phyloP scores from a whole-genome alignment of 1,140 invertebrate genomes.

The Caenorhabditis latens region DNA sequence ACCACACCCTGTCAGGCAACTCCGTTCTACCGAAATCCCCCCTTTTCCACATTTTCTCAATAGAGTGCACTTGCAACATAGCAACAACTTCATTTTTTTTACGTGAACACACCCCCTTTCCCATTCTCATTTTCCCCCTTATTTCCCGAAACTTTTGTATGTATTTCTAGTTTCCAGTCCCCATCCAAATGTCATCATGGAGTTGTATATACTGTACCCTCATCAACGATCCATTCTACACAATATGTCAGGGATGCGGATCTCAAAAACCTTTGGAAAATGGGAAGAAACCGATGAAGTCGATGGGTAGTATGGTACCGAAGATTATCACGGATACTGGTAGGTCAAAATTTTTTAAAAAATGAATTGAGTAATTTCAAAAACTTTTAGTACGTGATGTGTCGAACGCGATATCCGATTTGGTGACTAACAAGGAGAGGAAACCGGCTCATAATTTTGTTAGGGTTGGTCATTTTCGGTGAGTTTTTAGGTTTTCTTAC shows the following conservation, averaged over 20 bases:
- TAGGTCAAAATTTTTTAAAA: background rate
- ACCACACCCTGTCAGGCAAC: too few species aligned
- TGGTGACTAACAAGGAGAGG: background rate
- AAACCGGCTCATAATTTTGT: constrained; percentile 38
- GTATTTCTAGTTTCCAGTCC: too few species aligned
- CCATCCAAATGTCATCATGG: constrained; percentile 20
- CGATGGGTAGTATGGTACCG: background rate
- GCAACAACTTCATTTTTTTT: background rate
- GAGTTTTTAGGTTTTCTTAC: background rate
- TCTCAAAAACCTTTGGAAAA: background rate
- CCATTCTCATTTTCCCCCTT: too few species aligned
- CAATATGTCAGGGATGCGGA: constrained; percentile 23
- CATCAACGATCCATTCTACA: background rate
- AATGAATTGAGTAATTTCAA: too few species aligned
- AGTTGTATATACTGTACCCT: constrained; percentile 40
- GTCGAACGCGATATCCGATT: constrained; percentile 11
- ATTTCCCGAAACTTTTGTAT: too few species aligned
- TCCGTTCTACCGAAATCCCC: too few species aligned
- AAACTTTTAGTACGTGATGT: constrained; percentile 1
- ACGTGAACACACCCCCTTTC: too few species aligned
- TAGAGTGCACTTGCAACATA: background rate
- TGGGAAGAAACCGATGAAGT: background rate
- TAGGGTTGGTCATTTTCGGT: background rate
- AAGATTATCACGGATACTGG: constrained; percentile 39
- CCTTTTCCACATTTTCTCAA: too few species aligned